phyloP scores from a whole-genome alignment of 2,888 invertebrate species.

The Harpalus rufipes region DNA sequence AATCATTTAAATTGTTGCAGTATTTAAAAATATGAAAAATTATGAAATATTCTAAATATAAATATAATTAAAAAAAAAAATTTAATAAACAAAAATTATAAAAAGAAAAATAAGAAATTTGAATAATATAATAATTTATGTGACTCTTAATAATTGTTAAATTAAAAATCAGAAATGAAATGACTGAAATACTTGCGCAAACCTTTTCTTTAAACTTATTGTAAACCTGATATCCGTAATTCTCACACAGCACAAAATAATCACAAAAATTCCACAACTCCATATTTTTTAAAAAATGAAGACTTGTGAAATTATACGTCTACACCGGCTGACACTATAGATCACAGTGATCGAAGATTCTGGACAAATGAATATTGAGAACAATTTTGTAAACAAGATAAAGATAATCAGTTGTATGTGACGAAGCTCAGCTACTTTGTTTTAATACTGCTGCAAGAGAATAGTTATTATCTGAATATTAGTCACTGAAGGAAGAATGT shows the following conservation, averaged over 20 bases:
- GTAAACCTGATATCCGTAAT: slow-evolving; percentile 44
- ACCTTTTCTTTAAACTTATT: slow-evolving; percentile 63
- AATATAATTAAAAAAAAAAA: not conserved
- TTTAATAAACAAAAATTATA: slow-evolving; percentile 3
- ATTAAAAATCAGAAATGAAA: not conserved
- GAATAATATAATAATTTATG: not conserved
- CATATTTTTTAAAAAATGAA: slow-evolving; percentile 28
- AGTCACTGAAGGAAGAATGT: slow-evolving; percentile 16
- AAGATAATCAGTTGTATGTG: slow-evolving; percentile 26
- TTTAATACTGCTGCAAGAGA: slow-evolving; percentile 7
- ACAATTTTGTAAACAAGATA: slow-evolving; percentile 53
- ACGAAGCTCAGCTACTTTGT: not conserved
- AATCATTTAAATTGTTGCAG: too few relatives aligned
- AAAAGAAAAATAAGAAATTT: not conserved
- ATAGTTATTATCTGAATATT: slow-evolving; percentile 35
- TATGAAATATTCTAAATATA: too few relatives aligned
- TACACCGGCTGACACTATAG: not conserved
- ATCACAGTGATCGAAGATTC: slow-evolving; percentile 18
- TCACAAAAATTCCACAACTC: slow-evolving; percentile 47
- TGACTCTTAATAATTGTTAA: not conserved
- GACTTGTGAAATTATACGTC: slow-evolving; percentile 3
- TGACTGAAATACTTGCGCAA: not conserved
- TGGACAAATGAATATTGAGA: slow-evolving; percentile 18
- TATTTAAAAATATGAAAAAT: too few relatives aligned
- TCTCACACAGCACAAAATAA: slow-evolving; percentile 52